A percentile compares a stretch with the other conserved stretches of the same genome.
Conservation (phyloP, 2,797 vertebrate species). For the Falco rusticolus region DNA sequence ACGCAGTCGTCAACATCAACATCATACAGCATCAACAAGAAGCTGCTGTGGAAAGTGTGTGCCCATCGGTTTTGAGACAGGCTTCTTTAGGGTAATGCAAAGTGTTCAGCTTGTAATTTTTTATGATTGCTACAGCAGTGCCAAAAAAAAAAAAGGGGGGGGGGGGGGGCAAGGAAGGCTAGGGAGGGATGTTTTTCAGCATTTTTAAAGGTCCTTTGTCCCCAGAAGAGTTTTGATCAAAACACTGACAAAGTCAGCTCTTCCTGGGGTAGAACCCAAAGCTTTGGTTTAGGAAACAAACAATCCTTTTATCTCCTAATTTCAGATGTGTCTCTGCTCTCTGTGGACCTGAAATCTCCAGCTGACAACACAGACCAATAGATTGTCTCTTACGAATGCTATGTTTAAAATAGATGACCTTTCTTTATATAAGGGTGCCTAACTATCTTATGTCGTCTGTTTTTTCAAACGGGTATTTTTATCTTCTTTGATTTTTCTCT, state of each 20-base stretch:
- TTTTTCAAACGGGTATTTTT: conserved; percentile 57
- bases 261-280: conserved; percentile 70
- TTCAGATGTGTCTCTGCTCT: conserved; percentile 61
- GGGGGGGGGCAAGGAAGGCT: background rate
- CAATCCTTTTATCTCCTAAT: conserved; percentile 79
- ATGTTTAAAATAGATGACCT: conserved; percentile 77
- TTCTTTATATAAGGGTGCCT: conserved; percentile 35
- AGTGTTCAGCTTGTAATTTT: background rate
- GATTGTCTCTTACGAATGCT: conserved; percentile 66
- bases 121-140: background rate
- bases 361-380: conserved; percentile 70
- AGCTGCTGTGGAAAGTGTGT: background rate
- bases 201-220: conserved; percentile 64
- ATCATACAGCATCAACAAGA: background rate
- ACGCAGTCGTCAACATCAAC: rapidly evolving
- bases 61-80: background rate
- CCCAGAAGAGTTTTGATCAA: conserved; percentile 77
- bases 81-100: background rate
- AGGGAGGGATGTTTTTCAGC: conserved; percentile 7
- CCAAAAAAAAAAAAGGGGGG: background rate
- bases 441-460: conserved; percentile 21
- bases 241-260: conserved; percentile 79
- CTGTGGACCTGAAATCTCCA: conserved; percentile 70
- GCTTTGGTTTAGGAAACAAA: conserved; percentile 74
- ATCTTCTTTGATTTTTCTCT: conserved; percentile 61